These are phyloP conservation scores for Hylaeus volcanicus DNA, from an alignment of 1,140 invertebrate species.

Conservation along the genomic window DNA sequence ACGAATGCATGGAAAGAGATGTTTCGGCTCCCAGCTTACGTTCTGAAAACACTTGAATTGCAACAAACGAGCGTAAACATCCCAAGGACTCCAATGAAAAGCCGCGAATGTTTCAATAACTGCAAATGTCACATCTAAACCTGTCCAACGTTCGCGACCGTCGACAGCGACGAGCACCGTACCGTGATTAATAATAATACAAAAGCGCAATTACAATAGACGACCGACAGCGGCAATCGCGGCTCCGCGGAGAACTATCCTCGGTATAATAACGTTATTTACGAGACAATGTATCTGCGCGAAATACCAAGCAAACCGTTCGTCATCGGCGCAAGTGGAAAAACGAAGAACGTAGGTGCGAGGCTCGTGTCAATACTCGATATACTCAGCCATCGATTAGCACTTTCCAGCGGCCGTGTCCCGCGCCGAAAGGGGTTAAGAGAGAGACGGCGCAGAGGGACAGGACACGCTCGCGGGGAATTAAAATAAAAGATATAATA, in stretches of 20 bases:
- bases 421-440: not conserved
- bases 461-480: not conserved
- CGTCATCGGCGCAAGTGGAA: slow-evolving; percentile 5
- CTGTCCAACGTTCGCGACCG: not conserved
- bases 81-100: not conserved
- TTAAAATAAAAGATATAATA: slow-evolving; percentile 14
- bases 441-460: not conserved
- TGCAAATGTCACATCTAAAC: not conserved
- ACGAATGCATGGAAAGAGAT: too few species aligned
- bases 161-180: too few species aligned
- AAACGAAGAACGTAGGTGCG: not conserved
- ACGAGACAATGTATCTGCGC: not conserved
- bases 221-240: too few species aligned
- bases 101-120: not conserved
- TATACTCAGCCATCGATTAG: slow-evolving; percentile 12
- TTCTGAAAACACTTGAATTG: too few species aligned
- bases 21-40: too few species aligned
- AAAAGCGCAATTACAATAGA: not conserved
- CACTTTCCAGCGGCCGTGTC: not conserved
- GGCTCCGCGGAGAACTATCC: not conserved
- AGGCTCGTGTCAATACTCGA: not conserved
- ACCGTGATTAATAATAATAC: not conserved
- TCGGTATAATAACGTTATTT: not conserved
- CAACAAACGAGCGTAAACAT: not conserved
- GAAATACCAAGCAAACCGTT: slow-evolving; percentile 13